These are phyloP conservation scores for Tinea pellionella DNA, from an alignment of 2,888 invertebrate genomes.

Conservation along the genomic window DNA sequence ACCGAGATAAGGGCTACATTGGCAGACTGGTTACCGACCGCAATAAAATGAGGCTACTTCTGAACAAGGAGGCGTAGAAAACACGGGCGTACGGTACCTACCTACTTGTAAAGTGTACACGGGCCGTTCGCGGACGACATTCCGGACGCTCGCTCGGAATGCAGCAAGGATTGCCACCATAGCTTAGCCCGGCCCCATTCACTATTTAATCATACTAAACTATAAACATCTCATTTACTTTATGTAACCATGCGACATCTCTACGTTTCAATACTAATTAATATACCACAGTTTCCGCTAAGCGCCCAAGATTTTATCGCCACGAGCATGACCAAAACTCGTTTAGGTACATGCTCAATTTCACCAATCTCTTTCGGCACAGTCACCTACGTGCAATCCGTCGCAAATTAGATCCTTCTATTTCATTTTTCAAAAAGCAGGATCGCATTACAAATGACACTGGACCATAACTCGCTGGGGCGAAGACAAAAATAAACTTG, in stretches of 20 bases:
- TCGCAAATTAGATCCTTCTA: not conserved
- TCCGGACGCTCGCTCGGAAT: constrained; percentile 55
- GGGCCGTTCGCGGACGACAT: constrained; percentile 39
- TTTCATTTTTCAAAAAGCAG: constrained; percentile 42
- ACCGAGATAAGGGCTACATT: constrained; percentile 45
- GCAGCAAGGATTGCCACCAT: constrained; percentile 20
- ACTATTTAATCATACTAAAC: not conserved
- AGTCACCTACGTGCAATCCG: not conserved
- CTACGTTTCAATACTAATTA: not conserved
- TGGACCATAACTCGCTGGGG: constrained; percentile 67
- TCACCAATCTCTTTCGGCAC: constrained; percentile 46
- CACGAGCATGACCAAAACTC: constrained; percentile 28
- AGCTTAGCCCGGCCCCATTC: not conserved
- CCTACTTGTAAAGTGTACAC: constrained; percentile 14
- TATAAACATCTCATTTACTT: not conserved
- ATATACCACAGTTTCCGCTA: constrained; percentile 5
- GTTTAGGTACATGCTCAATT: constrained; percentile 40
- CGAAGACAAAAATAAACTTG: constrained; percentile 69
- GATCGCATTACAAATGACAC: constrained; percentile 66
- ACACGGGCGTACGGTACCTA: constrained; percentile 61
- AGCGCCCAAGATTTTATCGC: constrained; percentile 1
- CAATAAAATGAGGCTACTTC: constrained; percentile 50
- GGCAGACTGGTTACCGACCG: constrained; percentile 42
- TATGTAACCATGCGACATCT: not conserved
- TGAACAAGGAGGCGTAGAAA: constrained; percentile 51